Conservation (phyloP, 37 sponge, comb jelly and placozoan species). For the Tethya wilhelma region DNA sequence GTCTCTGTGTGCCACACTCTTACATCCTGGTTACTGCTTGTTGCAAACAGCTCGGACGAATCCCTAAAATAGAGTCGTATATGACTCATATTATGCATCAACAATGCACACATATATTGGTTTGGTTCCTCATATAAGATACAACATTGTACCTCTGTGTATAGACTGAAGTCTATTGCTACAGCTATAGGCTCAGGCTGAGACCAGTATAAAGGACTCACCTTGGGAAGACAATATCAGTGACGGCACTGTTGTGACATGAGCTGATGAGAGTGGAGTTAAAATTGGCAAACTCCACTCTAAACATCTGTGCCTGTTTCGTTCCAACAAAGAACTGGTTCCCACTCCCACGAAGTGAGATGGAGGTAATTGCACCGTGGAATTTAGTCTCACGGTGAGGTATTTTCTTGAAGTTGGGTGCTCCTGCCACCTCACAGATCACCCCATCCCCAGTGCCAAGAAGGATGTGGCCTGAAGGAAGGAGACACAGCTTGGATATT, state of each 20-base stretch:
- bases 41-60: constrained; percentile 93
- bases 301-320: constrained; percentile 54
- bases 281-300: constrained; percentile 60
- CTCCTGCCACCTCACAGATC: constrained; percentile 70
- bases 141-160: background rate
- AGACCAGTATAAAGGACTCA: constrained; percentile 11
- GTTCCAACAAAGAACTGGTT: constrained; percentile 92
- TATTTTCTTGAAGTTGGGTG: constrained; percentile 25
- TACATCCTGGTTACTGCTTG: constrained; percentile 91
- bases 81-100: background rate
- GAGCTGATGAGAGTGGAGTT: constrained; percentile 55
- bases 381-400: constrained; percentile 24
- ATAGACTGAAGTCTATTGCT: background rate
- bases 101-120: background rate
- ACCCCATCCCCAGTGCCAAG: constrained; percentile 92
- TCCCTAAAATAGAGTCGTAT: constrained; percentile 32
- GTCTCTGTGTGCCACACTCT: constrained; percentile 93
- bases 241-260: constrained; percentile 78
- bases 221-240: constrained; percentile 84
- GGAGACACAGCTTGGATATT: constrained; percentile 40
- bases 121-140: no score
- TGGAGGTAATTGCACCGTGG: constrained; percentile 78
- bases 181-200: background rate
- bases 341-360: constrained; percentile 81
- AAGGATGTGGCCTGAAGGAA: constrained; percentile 74